Conservation (phyloP, 2,888 invertebrate genomes). For the Ormyrus nitidulus region DNA sequence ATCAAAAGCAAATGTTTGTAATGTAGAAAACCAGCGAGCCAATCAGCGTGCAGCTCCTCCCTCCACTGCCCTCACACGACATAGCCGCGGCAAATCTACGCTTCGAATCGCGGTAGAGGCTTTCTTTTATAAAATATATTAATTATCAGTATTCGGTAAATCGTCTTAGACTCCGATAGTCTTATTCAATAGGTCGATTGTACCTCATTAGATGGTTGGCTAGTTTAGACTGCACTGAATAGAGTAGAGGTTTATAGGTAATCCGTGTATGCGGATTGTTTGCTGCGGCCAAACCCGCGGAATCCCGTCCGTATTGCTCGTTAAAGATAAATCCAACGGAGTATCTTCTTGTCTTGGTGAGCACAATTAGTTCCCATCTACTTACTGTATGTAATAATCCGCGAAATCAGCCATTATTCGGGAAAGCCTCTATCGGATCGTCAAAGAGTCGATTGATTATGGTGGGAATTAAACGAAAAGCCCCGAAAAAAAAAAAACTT, state of each 20-base stretch:
- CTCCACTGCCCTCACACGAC: slow-evolving; percentile 67
- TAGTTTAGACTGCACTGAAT: too few relatives aligned
- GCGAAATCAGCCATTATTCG: neutral
- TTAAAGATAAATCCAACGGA: too few relatives aligned
- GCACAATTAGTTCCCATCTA: too few relatives aligned
- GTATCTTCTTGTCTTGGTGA: too few relatives aligned
- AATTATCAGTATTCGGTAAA: neutral
- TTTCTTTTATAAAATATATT: neutral
- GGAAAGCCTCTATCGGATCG: slow-evolving; percentile 48
- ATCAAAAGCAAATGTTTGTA: slow-evolving; percentile 72
- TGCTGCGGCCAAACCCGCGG: too few relatives aligned
- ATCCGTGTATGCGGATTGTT: too few relatives aligned
- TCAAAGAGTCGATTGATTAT: slow-evolving; percentile 20
- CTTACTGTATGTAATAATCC: too few relatives aligned
- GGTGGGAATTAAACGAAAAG: slow-evolving; percentile 32
- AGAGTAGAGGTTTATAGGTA: too few relatives aligned
- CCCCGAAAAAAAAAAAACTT: slow-evolving; percentile 23
- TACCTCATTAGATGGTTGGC: too few relatives aligned
- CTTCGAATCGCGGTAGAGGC: slow-evolving; percentile 66
- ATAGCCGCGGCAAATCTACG: slow-evolving; percentile 59
- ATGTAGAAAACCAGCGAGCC: slow-evolving; percentile 72
- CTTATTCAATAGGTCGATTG: too few relatives aligned
- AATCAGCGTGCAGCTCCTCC: slow-evolving; percentile 74
- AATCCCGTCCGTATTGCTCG: too few relatives aligned
- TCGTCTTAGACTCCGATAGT: neutral